Base-by-base conservation (phyloP, 2,797 vertebrate species). In the Bothrops alternatus region DNA sequence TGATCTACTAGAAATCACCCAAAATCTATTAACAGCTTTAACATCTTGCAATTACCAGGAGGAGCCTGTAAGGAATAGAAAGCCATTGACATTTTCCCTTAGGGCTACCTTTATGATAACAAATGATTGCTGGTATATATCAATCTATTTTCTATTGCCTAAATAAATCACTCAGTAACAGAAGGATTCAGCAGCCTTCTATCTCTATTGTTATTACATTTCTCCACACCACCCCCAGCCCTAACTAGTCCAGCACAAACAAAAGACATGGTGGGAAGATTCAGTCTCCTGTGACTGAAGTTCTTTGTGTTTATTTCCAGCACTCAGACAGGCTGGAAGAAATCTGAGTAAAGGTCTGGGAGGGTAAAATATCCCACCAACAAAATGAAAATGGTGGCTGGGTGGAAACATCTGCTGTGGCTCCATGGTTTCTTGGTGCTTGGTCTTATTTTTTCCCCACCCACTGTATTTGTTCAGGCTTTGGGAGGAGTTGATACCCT, bases 281-380 rank as follows among this genome's bases (percentile, higher is more conserved):
- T 73, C 13, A 91, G 93, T 18, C 50, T 60, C 65, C 32, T 93
- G 7, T 88, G 87, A 0, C 0, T 25, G 61, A 90, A 94, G 95
- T 93, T 96, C 14, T 92, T 91, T 94, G 32, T 93, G 85, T 95
- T 96, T 95, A 86, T 92, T 96, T 73, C n/a, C 96, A 99, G 99
- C 99, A 99, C 96, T 98, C 99, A 26, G 99, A 99, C 97, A 99
- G 99, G 99, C 98, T 99, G 0, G 99, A 99, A 94, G 99, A 99
- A 97, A 99, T 99, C 99, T 98, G 98, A 4, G 98, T 99, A 14
- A 99, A 99, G 95, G 98, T 99, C 90, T 99, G 99, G 99, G 99
- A 99, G 99, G 93, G 99, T 99, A 96, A 99, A 99, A 96, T 99
- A 98, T 90, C 98, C 98, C 94, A 99, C 98, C 95, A 99, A 99